A percentile compares a stretch with the other conserved stretches of the same genome.
These are phyloP conservation scores for Grallaria varia DNA, from an alignment of 2,113 vertebrate genomes.

Conservation along the genomic window DNA sequence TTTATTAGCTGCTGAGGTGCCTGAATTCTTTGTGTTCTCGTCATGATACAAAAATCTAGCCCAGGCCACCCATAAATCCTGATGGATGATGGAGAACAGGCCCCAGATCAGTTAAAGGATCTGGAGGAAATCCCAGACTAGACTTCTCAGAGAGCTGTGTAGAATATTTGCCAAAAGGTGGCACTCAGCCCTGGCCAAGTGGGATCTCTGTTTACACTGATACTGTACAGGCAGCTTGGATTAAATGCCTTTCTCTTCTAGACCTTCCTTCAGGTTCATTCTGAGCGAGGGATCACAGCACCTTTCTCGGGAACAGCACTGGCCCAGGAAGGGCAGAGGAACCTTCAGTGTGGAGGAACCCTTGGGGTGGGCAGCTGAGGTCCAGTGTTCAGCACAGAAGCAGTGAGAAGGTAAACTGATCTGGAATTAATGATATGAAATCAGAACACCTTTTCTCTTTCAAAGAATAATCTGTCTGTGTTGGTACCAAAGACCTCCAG, in stretches of 20 bases:
- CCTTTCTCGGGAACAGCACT: background rate
- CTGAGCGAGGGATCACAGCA: background rate
- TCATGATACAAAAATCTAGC: background rate
- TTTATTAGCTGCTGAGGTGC: background rate
- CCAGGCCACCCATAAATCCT: background rate
- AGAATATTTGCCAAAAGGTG: background rate
- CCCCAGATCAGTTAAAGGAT: background rate
- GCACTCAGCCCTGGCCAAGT: background rate
- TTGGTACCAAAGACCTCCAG: background rate
- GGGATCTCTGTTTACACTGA: background rate
- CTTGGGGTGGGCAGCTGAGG: background rate
- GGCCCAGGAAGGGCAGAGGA: background rate
- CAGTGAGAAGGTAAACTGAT: background rate
- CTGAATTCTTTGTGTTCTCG: background rate
- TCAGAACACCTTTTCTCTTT: background rate
- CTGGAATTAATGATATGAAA: fast-evolving
- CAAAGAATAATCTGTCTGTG: background rate
- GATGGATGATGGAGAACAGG: background rate
- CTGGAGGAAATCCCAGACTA: background rate
- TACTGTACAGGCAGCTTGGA: background rate
- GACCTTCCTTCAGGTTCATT: background rate
- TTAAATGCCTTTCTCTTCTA: background rate
- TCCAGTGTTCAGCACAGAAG: background rate
- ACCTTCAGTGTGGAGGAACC: background rate
- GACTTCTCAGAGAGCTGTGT: background rate